Evolutionary conservation across 2,797 vertebrate genomes (phyloP), one percentile per base, ranked within the genome.

Genomic region (Hozukius guyotensis): DNA sequence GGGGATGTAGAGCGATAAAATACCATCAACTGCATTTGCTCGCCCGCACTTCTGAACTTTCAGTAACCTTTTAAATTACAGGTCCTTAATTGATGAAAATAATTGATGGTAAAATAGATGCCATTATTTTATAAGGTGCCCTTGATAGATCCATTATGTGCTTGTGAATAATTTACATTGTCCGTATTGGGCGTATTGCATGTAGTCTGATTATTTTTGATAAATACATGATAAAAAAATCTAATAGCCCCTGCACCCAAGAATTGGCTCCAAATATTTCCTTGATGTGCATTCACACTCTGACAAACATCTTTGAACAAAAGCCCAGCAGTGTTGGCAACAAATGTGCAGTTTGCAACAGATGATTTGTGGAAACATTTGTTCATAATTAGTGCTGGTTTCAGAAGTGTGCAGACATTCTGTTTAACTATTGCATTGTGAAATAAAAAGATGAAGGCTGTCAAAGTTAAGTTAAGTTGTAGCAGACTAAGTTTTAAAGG

Each of bases 221-320:
- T 13, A 10, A 68, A 34, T 31, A 34, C 52, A 53, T 22, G 24
- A 36, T 24, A 18, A 27, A 3, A 22, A 12, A 61, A 66, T 49
- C 16, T 8, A 49, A 49, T 18, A 25, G 8, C 27, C 20, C 11
- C 3, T 1, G 0, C 3, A n/a, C 11, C 46, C 0, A 6, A 38
- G 12, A 18, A 14, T 8, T 11, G 11, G 4, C 9, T 7, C 12
- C 12, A 75, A n/a, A 31, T 52, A 20, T 12, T 29, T 38, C 2
- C 24, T 64, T 68, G 14, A 27, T 22, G 22, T 72, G 42, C 31
- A 38, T 60, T 60, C 38, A 60, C 6, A 31, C 12, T 32, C 63
- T 31, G 24, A 52, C 32, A 36, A 34, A 31, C 11, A 13, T 59
- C 22, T 56, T 59, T 70, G 25, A 83, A 69, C 20, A 31, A 60